Conservation (phyloP, 2,113 vertebrate species). For the Malurus melanocephalus region DNA sequence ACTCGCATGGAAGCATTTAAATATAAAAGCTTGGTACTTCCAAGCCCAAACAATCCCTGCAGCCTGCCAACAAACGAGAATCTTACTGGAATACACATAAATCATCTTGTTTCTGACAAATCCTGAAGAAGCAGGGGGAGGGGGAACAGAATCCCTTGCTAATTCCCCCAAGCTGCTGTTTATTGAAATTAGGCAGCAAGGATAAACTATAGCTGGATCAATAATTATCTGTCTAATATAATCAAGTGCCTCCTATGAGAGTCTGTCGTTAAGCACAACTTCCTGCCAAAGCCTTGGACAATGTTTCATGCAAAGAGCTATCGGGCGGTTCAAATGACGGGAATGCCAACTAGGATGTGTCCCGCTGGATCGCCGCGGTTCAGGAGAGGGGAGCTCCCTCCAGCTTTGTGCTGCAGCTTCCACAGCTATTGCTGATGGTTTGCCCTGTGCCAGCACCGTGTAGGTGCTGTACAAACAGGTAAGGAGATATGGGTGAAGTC, state of each 20-base stretch:
- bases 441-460: rapidly evolving
- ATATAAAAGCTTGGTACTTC: conserved; percentile 31
- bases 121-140: conserved; percentile 37
- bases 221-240: conserved; percentile 75
- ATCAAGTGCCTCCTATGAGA: conserved; percentile 65
- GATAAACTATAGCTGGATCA: conserved; percentile 65
- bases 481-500: neutral
- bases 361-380: rapidly evolving
- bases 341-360: neutral
- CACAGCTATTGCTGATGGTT: rapidly evolving
- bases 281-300: neutral
- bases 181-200: conserved; percentile 78
- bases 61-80: conserved; percentile 63
- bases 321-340: neutral
- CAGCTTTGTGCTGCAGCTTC: neutral
- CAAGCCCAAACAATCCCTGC: conserved; percentile 26
- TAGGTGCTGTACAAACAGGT: rapidly evolving
- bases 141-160: conserved; percentile 59
- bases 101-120: conserved; percentile 72
- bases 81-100: conserved; percentile 69
- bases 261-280: conserved; percentile 21
- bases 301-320: neutral
- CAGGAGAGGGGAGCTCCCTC: neutral
- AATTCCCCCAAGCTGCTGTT: conserved; percentile 74
- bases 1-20: neutral